Conservation (phyloP, 1,140 invertebrate genomes). For the Limonius californicus region DNA sequence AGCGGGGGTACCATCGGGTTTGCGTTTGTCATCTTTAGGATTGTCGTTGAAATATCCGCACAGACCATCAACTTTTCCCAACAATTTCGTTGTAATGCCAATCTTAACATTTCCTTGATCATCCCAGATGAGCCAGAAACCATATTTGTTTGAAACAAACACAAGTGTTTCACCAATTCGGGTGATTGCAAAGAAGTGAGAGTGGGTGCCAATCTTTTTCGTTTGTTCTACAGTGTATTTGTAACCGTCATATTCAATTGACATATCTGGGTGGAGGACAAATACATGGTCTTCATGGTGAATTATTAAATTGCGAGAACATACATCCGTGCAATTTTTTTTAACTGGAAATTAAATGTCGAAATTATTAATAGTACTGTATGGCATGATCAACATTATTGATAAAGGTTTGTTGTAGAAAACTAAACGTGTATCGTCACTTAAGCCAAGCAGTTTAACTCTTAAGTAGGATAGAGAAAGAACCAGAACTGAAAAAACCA, state of each 20-base stretch:
- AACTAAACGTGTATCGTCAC: no score
- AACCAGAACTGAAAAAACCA: no score
- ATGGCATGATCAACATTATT: conserved; percentile 28
- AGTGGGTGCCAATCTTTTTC: conserved; percentile 60
- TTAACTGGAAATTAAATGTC: conserved; percentile 53
- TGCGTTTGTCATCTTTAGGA: conserved; percentile 61
- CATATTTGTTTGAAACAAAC: conserved; percentile 64
- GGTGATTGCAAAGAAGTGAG: conserved; percentile 61
- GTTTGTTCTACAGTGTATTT: conserved; percentile 64
- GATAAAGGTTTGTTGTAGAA: no score
- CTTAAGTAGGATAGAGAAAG: no score
- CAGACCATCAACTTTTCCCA: conserved; percentile 65
- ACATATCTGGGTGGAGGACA: conserved; percentile 60
- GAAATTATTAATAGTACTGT: not conserved
- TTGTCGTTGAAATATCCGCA: conserved; percentile 71
- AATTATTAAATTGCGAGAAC: conserved; percentile 58
- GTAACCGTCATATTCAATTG: conserved; percentile 62
- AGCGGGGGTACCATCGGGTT: conserved; percentile 61
- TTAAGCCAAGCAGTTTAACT: no score
- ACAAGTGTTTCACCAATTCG: conserved; percentile 63
- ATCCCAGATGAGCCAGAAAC: conserved; percentile 70
- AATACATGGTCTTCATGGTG: conserved; percentile 55
- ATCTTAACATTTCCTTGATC: conserved; percentile 65
- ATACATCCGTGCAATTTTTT: conserved; percentile 56
- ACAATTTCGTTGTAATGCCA: conserved; percentile 60